Evolutionary conservation across 2,797 vertebrate genomes (phyloP).

Genomic region (Parambassis ranga): DNA sequence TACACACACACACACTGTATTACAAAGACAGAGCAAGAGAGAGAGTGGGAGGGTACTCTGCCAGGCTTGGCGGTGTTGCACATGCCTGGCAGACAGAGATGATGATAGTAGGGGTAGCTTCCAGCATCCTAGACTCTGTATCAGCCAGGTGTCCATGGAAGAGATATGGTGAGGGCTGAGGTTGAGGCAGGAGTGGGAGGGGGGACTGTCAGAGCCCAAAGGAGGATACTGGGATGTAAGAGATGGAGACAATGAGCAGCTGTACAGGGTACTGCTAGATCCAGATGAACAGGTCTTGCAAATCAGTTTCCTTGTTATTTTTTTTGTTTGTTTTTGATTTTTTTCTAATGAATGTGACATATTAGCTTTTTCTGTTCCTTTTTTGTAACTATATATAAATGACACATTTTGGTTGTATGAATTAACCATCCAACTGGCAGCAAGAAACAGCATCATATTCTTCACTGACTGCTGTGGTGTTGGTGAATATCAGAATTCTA

Average conservation of each 20-base stretch:
- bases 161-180: slow-evolving; percentile 51
- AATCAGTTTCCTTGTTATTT: too few relatives aligned
- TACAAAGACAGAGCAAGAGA: slow-evolving; percentile 1
- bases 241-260: slow-evolving; percentile 35
- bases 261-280: slow-evolving; percentile 12
- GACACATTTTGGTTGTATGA: too few relatives aligned
- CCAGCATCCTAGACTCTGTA: slow-evolving; percentile 53
- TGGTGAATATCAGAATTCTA: too few relatives aligned
- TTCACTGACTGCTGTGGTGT: too few relatives aligned
- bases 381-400: too few relatives aligned
- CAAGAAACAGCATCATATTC: too few relatives aligned
- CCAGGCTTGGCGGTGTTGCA: slow-evolving; percentile 61
- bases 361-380: too few relatives aligned
- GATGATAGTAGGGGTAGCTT: slow-evolving; percentile 65
- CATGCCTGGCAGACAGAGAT: slow-evolving; percentile 69
- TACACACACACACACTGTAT: slow-evolving; percentile 18
- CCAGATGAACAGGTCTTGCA: slow-evolving; percentile 11
- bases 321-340: too few relatives aligned
- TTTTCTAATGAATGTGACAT: too few relatives aligned
- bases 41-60: slow-evolving; percentile 26
- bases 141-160: slow-evolving; percentile 67
- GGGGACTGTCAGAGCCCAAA: slow-evolving; percentile 32
- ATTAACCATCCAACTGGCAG: too few relatives aligned
- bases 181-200: slow-evolving; percentile 23
- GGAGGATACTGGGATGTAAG: slow-evolving; percentile 22